phyloP scores from a whole-genome alignment of 2,888 invertebrate genomes.

The Agonum fuliginosum region DNA sequence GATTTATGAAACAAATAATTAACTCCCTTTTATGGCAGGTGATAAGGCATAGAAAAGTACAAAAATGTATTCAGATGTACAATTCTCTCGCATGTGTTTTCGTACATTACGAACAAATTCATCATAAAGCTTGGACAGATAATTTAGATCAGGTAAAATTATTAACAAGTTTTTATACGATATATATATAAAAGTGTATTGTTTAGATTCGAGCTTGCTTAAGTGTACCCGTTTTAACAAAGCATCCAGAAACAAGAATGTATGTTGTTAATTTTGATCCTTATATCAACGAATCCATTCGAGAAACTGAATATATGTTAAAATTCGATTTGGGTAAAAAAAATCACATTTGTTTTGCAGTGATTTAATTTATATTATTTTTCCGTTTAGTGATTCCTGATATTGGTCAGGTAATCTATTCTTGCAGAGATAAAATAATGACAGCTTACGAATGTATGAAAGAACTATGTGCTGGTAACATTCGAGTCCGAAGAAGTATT shows the following conservation, averaged over 20 bases:
- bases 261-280: conserved; percentile 84
- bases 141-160: conserved; percentile 81
- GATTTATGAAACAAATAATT: not conserved
- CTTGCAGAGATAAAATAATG: conserved; percentile 82
- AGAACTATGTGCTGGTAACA: conserved; percentile 78
- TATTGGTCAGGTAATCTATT: conserved; percentile 83
- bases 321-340: conserved; percentile 80
- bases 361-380: not conserved
- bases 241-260: conserved; percentile 79
- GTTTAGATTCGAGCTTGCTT: conserved; percentile 79
- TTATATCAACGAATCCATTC: conserved; percentile 82
- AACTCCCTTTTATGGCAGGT: conserved; percentile 71
- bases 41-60: conserved; percentile 80
- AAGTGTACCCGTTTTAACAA: conserved; percentile 82
- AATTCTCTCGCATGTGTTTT: conserved; percentile 87
- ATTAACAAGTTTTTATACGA: not conserved
- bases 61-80: conserved; percentile 84
- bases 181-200: not conserved
- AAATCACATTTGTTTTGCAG: not conserved
- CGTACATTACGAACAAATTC: conserved; percentile 88
- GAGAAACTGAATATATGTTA: conserved; percentile 88
- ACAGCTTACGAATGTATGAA: conserved; percentile 78
- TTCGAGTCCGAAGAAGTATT: conserved; percentile 77
- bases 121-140: conserved; percentile 87
- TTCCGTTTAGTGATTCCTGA: conserved; percentile 80